Evolutionary conservation across 2,888 invertebrate species (phyloP), one percentile per base, ranked within the genome.

Genomic region (Amphiduros pacificus): DNA sequence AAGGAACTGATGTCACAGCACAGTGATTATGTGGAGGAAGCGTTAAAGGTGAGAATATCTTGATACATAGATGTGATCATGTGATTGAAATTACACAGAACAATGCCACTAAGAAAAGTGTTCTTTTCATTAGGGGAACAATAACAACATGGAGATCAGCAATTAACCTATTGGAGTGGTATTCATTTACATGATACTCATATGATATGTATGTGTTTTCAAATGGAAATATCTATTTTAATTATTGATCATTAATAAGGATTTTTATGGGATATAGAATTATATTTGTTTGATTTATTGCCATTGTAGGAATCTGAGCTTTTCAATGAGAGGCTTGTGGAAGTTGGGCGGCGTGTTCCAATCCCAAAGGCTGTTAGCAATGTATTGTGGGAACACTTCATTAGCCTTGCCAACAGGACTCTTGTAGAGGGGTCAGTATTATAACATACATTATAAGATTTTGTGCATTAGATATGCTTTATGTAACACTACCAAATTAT

Each of bases 1-100:
- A 82, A 80, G 65, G 94, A 93, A 74, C 93, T 99, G 0, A 93
- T 93, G 84, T 93, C 92, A 0, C 92, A 96, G 74, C 96, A 99
- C 79, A 96, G 93, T 77, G 84, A 87, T 1, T 99, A 99, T 79
- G 83, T 87, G n/a, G 86, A 86, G 68, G 74, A 74, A 62, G 63
- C 83, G 67, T 66, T 83, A 0, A 73, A 78, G 73, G 83, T 83
- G 32, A 52, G 70, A 11, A 53, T 31, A 53, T 11, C 14, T 53
- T 53, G 4, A 3, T 20, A 29, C n/a, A 17, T 14, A 24, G 44
- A 9, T 4, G 5, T 36, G 36, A 36, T 44, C n/a, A n/a, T n/a
- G n/a, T n/a, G n/a, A n/a, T n/a, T n/a, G n/a, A n/a, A n/a, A n/a
- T n/a, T n/a, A n/a, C n/a, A n/a, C n/a, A n/a, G n/a, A n/a, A n/a